Evolutionary conservation across 2,888 invertebrate genomes (phyloP).

Genomic region (Globia sparganii): DNA sequence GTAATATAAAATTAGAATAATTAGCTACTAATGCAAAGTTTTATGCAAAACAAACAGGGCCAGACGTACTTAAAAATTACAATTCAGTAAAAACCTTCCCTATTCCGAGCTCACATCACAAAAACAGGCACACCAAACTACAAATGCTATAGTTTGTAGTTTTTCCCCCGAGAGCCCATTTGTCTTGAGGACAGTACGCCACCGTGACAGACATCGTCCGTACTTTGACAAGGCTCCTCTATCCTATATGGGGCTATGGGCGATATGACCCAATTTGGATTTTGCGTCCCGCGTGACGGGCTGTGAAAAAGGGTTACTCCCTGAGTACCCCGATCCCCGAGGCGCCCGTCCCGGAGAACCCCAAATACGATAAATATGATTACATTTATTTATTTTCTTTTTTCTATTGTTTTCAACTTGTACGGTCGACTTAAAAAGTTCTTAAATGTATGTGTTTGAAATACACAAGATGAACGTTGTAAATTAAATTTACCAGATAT

Average conservation of each 20-base stretch:
- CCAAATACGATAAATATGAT: too few relatives aligned
- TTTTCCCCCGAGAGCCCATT: constrained; percentile 54
- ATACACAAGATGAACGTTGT: too few relatives aligned
- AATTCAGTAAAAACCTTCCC: constrained; percentile 8
- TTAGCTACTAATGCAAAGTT: background rate
- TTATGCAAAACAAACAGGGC: background rate
- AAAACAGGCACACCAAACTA: constrained; percentile 14
- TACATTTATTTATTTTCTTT: too few relatives aligned
- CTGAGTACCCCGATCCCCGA: too few relatives aligned
- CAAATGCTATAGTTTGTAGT: constrained; percentile 52
- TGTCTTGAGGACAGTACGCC: constrained; percentile 49
- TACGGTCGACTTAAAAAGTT: too few relatives aligned
- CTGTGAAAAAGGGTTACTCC: too few relatives aligned
- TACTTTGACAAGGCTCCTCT: constrained; percentile 47
- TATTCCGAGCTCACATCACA: constrained; percentile 2
- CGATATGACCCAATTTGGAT: constrained; percentile 55
- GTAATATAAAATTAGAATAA: background rate
- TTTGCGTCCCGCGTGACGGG: constrained; percentile 43
- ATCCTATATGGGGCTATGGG: constrained; percentile 40
- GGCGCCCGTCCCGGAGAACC: too few relatives aligned
- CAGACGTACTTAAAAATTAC: background rate
- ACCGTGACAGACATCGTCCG: constrained; percentile 50
- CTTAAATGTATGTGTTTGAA: too few relatives aligned
- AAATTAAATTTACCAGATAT: too few relatives aligned
- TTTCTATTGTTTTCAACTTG: too few relatives aligned